Evolutionary conservation across 2,113 vertebrate genomes (phyloP).

Genomic region (Hyperoodon ampullatus): DNA sequence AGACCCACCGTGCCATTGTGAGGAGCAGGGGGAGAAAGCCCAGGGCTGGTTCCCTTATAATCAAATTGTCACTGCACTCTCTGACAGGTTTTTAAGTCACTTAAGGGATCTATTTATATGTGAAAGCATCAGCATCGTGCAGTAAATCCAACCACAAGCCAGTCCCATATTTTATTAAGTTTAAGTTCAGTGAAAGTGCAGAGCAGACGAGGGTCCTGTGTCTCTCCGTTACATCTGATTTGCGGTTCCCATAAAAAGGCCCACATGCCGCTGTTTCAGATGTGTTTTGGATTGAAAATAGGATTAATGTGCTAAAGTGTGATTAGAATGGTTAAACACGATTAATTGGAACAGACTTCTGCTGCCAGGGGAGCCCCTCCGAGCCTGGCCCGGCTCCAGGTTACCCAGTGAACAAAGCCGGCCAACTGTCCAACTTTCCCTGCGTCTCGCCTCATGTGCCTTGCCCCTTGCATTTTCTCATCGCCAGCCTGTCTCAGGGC

Average conservation of each 20-base stretch:
- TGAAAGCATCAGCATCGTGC: constrained; percentile 93
- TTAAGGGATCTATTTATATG: constrained; percentile 91
- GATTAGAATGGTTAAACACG: constrained; percentile 99
- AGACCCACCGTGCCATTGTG: constrained; percentile 80
- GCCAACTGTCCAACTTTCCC: constrained; percentile 92
- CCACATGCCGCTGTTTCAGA: constrained; percentile 93
- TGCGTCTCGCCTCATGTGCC: constrained; percentile 88
- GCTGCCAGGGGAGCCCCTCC: constrained; percentile 90
- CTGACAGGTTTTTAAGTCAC: constrained; percentile 92
- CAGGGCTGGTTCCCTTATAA: constrained; percentile 87
- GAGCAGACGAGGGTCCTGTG: constrained; percentile 89
- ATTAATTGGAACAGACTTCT: constrained; percentile 97
- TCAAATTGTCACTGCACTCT: constrained; percentile 93
- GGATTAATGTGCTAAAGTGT: constrained; percentile 99
- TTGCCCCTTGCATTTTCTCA: constrained; percentile 93
- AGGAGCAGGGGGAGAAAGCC: constrained; percentile 48
- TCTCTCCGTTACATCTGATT: constrained; percentile 97
- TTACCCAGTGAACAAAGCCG: constrained; percentile 93
- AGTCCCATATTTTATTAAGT: constrained; percentile 94
- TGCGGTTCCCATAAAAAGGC: constrained; percentile 96
- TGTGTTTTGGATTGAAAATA: constrained; percentile 99
- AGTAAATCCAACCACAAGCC: constrained; percentile 92
- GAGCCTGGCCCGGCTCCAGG: constrained; percentile 94
- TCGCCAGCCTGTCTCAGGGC: constrained; percentile 99
- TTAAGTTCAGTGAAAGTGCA: constrained; percentile 99